Conservation (phyloP, 2,888 invertebrate species). For the Flexamia atlantica region DNA sequence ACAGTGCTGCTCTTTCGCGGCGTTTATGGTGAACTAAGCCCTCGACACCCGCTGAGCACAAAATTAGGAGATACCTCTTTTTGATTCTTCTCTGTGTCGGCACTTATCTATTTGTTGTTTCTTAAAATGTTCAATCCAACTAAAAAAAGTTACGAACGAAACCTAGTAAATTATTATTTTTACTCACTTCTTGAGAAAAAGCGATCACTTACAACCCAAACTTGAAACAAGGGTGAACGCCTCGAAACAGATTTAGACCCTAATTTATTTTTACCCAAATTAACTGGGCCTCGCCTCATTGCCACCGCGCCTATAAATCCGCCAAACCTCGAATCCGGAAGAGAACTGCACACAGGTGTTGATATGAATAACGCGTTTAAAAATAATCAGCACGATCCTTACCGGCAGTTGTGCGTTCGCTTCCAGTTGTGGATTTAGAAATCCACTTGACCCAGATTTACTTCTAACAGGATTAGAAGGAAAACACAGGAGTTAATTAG, state of each 20-base stretch:
- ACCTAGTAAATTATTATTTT: no score
- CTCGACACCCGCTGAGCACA: no score
- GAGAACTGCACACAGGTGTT: constrained; percentile 25
- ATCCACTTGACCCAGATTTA: neutral
- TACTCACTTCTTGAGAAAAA: no score
- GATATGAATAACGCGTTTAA: neutral
- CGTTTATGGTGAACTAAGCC: no score
- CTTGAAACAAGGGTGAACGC: neutral
- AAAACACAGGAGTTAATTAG: neutral
- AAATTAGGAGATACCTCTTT: no score
- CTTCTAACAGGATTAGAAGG: neutral
- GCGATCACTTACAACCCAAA: no score
- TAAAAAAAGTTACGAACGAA: no score
- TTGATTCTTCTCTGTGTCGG: no score
- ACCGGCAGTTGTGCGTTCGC: neutral
- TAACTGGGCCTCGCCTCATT: constrained; percentile 23
- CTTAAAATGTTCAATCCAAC: no score
- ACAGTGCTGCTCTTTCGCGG: no score
- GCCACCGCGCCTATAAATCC: neutral
- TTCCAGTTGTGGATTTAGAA: neutral
- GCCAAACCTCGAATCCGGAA: constrained; percentile 6
- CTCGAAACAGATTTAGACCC: neutral
- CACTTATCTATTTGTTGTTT: no score
- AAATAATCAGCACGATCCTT: neutral
- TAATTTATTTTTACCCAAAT: neutral